A percentile compares a stretch with the other conserved stretches of the same genome.
Evolutionary conservation across 2,113 vertebrate species (phyloP).

Genomic region (zebrafish (Danio rerio)): DNA sequence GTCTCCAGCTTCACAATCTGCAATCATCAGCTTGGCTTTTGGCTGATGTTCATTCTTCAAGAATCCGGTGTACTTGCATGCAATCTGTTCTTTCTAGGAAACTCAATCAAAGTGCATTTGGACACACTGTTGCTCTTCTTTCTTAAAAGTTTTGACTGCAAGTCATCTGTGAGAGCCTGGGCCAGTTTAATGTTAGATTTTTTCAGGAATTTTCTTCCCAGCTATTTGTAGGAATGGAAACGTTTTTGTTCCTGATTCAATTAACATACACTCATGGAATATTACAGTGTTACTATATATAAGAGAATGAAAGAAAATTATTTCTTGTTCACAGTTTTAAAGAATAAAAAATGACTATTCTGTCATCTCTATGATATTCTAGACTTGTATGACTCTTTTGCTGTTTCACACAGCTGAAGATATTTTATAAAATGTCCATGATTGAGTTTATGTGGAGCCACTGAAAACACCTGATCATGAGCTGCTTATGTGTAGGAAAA

Average conservation of each 20-base stretch:
- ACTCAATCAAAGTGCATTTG: constrained; percentile 36
- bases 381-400: not conserved
- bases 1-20: constrained; percentile 38
- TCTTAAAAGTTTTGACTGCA: constrained; percentile 7
- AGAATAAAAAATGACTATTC: not conserved
- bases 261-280: constrained; percentile 40
- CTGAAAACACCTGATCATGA: not conserved
- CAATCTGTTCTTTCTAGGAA: constrained; percentile 21
- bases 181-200: constrained; percentile 37
- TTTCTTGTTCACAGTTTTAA: not conserved
- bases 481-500: not conserved
- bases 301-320: constrained; percentile 18
- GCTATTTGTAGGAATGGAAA: constrained; percentile 29
- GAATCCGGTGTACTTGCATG: constrained; percentile 39
- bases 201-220: constrained; percentile 29
- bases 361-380: no score
- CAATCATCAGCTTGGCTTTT: constrained; percentile 26
- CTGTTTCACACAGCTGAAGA: no score
- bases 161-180: constrained; percentile 40
- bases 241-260: not conserved
- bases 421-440: no score
- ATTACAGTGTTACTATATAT: constrained; percentile 5
- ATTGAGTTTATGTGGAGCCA: not conserved
- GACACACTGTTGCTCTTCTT: constrained; percentile 24
- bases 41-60: constrained; percentile 16